Evolutionary conservation across 2,113 vertebrate genomes (phyloP).

Genomic region (Haemorhous mexicanus): DNA sequence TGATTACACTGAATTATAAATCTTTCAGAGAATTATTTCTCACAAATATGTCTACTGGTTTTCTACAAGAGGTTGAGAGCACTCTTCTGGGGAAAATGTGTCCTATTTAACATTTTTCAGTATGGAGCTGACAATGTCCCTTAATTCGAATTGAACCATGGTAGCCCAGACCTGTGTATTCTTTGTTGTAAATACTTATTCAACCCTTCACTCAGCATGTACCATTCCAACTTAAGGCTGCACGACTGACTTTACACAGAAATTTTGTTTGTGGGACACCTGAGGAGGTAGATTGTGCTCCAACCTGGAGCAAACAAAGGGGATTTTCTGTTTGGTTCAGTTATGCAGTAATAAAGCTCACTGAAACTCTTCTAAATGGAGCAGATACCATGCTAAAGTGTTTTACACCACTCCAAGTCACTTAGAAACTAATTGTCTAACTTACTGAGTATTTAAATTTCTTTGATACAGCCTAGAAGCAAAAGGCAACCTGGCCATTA

Average conservation of each 20-base stretch:
- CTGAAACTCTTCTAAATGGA: background rate
- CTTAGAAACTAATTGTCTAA: background rate
- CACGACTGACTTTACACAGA: background rate
- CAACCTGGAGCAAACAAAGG: background rate
- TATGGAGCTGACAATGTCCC: background rate
- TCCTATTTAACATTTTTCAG: background rate
- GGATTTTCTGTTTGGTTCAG: background rate
- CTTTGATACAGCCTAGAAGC: background rate
- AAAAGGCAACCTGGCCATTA: background rate
- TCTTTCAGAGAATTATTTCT: background rate
- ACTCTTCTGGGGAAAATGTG: background rate
- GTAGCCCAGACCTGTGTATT: background rate
- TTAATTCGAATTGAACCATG: background rate
- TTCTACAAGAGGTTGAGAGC: background rate
- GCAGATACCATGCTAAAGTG: background rate
- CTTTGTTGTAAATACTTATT: background rate
- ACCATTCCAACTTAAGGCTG: background rate
- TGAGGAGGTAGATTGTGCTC: background rate
- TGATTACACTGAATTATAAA: background rate
- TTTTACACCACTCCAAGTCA: background rate
- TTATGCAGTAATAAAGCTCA: background rate
- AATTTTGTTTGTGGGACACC: background rate
- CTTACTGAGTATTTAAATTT: background rate
- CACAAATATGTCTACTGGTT: background rate
- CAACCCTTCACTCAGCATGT: background rate